Base-by-base conservation (phyloP, 2,888 invertebrate species). In the Campoplex capitator region DNA sequence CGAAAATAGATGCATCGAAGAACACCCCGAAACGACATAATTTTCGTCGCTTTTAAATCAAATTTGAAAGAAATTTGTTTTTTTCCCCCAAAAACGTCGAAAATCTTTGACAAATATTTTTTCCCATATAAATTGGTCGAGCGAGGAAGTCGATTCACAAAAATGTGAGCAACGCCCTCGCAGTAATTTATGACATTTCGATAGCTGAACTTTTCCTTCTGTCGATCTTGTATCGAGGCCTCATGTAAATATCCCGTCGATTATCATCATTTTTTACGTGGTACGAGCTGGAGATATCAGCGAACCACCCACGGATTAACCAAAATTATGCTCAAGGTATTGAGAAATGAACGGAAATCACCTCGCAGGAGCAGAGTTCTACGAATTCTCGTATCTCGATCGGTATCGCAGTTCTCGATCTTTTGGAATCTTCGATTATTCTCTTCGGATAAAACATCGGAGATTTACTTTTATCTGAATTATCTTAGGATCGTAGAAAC, bases 231-330 rank as follows among this genome's bases (percentile, higher is more conserved):
- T 62, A 16, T 62, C 62, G 32, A 62, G 32, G 62, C 62, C 13
- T 32, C 16, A 16, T 62, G 32, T 16, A 62, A 32, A 32, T 62
- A 16, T 62, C 32, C 32, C 23, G 23, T 75, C 18, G 6, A 54
- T 68, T 76, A 42, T 51, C 70, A 58, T 65, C 51, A 48, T 68
- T 71, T 81, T 73, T 77, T 16, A 51, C 54, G n/a, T 56, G 28
- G 62, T 79, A 79, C 65, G 45, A 83, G 71, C 48, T 42, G 83
- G 83, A 86, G 83, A 80, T 73, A 77, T 83, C 73, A 54, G 42
- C 38, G 56, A 75, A 65, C 48, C 76, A 77, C 80, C 83, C 80
- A 83, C 86, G 58, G 9, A 67, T 67, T 67, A 32, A 35, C 13
- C 18, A 62, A 32, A 56, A 80, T n/a, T 0, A 51, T 51, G 76